These are phyloP conservation scores for Parnassius glacialis DNA, from an alignment of 2,888 invertebrate species.

Conservation along the genomic window DNA sequence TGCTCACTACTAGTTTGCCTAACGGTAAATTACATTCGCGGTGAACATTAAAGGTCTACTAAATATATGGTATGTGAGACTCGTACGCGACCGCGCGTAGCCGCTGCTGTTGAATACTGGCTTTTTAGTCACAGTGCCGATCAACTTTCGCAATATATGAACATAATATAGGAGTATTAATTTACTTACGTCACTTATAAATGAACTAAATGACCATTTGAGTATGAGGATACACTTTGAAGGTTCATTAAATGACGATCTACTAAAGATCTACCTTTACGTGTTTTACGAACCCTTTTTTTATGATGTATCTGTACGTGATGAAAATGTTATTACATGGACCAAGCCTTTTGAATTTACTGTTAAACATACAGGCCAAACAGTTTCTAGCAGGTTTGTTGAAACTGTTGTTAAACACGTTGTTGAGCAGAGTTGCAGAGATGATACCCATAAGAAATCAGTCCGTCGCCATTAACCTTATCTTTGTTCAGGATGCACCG, in stretches of 20 bases:
- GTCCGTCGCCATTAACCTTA: too few species aligned
- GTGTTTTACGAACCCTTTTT: too few species aligned
- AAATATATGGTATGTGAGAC: constrained; percentile 3
- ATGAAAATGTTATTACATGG: too few species aligned
- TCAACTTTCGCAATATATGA: constrained; percentile 33
- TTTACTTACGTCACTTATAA: constrained; percentile 36
- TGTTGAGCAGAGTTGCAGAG: too few species aligned
- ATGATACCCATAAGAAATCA: too few species aligned
- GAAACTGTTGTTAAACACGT: too few species aligned
- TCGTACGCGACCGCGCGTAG: constrained; percentile 30
- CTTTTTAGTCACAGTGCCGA: constrained; percentile 16
- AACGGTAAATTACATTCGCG: constrained; percentile 13
- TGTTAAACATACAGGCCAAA: too few species aligned
- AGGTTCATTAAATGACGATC: constrained; percentile 6
- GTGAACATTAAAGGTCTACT: constrained; percentile 10
- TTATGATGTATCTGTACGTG: too few species aligned
- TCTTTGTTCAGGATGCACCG: too few species aligned
- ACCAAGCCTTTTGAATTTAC: too few species aligned
- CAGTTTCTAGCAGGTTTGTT: too few species aligned
- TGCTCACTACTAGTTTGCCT: not conserved
- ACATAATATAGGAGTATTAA: constrained; percentile 29
- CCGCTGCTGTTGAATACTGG: constrained; percentile 32
- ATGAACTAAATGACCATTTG: constrained; percentile 33
- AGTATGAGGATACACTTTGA: constrained; percentile 9
- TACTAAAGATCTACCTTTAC: too few species aligned